A percentile compares a stretch with the other conserved stretches of the same genome.
Conservation (phyloP, 64 coral and sea anemone species). For the Montipora sp. region DNA sequence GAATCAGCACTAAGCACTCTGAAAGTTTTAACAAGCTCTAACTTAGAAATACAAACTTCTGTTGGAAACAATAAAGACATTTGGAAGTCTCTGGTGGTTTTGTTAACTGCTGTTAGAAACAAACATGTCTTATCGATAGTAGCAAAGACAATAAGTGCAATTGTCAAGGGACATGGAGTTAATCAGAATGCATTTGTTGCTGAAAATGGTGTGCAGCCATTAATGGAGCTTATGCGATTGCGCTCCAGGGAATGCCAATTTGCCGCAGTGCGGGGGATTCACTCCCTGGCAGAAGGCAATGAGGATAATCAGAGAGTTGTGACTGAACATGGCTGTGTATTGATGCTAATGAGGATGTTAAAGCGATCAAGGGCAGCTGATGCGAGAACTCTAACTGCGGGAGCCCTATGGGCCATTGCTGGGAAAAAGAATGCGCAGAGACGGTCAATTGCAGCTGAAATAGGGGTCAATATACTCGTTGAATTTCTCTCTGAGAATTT, state of each 20-base stretch:
- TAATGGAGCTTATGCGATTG: conserved; percentile 77
- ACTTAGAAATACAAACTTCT: conserved; percentile 78
- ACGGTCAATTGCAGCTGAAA: conserved; percentile 87
- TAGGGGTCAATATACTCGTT: conserved; percentile 85
- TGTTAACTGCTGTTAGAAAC: conserved; percentile 76
- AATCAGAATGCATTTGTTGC: conserved; percentile 96
- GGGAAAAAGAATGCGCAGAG: conserved; percentile 77
- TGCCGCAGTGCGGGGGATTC: conserved; percentile 87
- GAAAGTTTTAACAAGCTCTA: conserved; percentile 73
- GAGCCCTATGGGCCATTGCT: conserved; percentile 96
- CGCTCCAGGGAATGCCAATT: conserved; percentile 84
- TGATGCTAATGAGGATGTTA: conserved; percentile 89
- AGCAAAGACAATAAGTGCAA: conserved; percentile 74
- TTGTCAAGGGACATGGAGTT: conserved; percentile 72
- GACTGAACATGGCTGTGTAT: conserved; percentile 88
- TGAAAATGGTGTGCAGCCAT: conserved; percentile 84
- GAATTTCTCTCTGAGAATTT: conserved; percentile 97
- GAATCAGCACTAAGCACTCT: conserved; percentile 72
- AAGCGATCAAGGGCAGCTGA: conserved; percentile 80
- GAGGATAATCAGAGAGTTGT: conserved; percentile 86
- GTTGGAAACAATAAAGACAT: conserved; percentile 79
- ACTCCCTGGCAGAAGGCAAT: conserved; percentile 75
- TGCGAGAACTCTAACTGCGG: conserved; percentile 77
- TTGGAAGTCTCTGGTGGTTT: conserved; percentile 76
- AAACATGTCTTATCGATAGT: conserved; percentile 89